Base-by-base conservation (phyloP, 2,888 invertebrate species). In the Dioctria linearis region DNA sequence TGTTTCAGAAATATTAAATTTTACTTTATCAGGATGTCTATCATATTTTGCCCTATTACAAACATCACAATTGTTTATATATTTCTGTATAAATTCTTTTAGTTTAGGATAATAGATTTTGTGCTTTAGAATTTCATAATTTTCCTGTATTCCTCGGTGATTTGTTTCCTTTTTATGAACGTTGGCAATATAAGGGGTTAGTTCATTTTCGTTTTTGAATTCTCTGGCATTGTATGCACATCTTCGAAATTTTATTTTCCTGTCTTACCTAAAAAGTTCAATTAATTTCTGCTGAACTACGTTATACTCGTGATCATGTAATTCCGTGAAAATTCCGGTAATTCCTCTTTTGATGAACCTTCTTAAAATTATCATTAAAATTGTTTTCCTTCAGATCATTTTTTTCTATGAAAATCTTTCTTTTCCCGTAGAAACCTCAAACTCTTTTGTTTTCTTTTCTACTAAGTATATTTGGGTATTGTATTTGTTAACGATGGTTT, bases 1-100 rank as follows among this genome's bases (percentile, higher is more conserved):
- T n/a, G 73, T 59, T 57, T 57, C 73, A 9, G 57, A 73, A n/a
- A 66, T n/a, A 3, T 40, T 40, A n/a, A 43, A 66, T n/a, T 40
- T 66, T 37, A 63, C 40, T 42, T 42, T 9, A n/a, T 42, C 9
- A 8, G 66, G 66, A 4, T 66, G 37, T 3, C 66, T 66, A 40
- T 66, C 66, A 66, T 66, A 66, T 42, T 66, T 66, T 8, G 66
- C 66, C 11, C 4, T 43, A n/a, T 66, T 66, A 66, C 43, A 66
- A 25, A 46, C 5, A 39, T 73, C 73, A 11, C 40, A 54, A 54
- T 73, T 73, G 25, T 51, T 54, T 5, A 54, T 39, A 40, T 73
- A 54, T 39, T 54, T 73, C 3, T 51, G 5, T 37, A 39, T 73
- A 54, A 37, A 73, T 3, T 54, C 54, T n/a, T 73, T 25, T 37